Evolutionary conservation across 2,797 vertebrate species (phyloP), one percentile per base, ranked within the genome.

Genomic region (Melanotaenia parkinsoni): DNA sequence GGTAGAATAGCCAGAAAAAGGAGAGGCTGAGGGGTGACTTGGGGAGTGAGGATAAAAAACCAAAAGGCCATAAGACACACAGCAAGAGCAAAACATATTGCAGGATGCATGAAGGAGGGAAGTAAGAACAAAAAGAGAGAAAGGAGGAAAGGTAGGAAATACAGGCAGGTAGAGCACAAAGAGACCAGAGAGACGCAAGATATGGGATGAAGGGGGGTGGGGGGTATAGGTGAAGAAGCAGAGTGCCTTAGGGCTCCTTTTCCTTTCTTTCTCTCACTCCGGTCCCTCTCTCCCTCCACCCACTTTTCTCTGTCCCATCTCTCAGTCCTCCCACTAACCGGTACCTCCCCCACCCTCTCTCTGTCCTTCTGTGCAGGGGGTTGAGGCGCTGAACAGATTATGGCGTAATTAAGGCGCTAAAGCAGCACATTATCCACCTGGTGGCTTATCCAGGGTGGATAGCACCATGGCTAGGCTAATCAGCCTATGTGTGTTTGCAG

Each of bases 371-470:
- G 92, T 84, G 89, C 88, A 90, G 92, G 92, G 88, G 94, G 94
- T 95, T 96, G 96, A 96, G 96, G 93, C 93, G 87, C 95, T 96
- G 96, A 98, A 97, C 96, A 97, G 97, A 99, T 99, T 98, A 99
- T 96, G 94, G 95, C 95, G 90, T 98, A 98, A 99, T 99, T 98
- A 98, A 97, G 95, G 95, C 95, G 95, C 96, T 97, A 96, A 98
- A 98, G 96, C 96, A 94, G 95, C 94, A 94, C 97, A 98, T 98
- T 98, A 97, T 98, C 96, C 97, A 99, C 97, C 97, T 98, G 97
- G 97, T 97, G 97, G 96, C 95, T 92, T 93, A 91, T 89, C 88
- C 79, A 58, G 70, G 83, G 89, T 87, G 90, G 91, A 86, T 92
- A 93, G 88, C 88, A 72, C 83, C 20, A 20, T 58, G 66, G 96